A percentile compares a stretch with the other conserved stretches of the same genome.
phyloP scores from a whole-genome alignment of 2,113 vertebrate genomes.

The Tautogolabrus adspersus region DNA sequence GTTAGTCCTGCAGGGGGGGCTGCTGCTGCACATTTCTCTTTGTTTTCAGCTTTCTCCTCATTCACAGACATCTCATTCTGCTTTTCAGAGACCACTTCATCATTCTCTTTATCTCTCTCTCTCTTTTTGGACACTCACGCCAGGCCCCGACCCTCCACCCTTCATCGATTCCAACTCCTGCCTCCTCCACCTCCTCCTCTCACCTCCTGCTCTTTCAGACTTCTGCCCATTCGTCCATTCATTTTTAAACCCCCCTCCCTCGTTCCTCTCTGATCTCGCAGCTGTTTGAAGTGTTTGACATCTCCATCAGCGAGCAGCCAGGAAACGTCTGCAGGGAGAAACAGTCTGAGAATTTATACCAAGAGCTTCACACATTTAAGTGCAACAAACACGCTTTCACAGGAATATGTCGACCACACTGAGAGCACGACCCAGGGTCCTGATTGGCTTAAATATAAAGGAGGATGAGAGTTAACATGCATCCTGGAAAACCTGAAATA shows the following conservation, averaged over 20 bases:
- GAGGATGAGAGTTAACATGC: too few species aligned
- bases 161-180: too few species aligned
- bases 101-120: slow-evolving; percentile 35
- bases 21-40: slow-evolving; percentile 12
- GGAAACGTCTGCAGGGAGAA: too few species aligned
- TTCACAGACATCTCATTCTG: slow-evolving; percentile 21
- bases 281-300: too few species aligned
- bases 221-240: slow-evolving; percentile 13
- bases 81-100: slow-evolving; percentile 21
- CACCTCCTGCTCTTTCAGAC: background rate
- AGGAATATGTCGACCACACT: too few species aligned
- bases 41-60: slow-evolving; percentile 8
- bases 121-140: background rate
- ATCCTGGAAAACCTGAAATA: too few species aligned
- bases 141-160: background rate
- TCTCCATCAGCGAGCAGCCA: slow-evolving; percentile 19
- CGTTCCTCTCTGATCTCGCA: slow-evolving; percentile 9
- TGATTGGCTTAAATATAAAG: too few species aligned
- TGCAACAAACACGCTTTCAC: too few species aligned
- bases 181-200: background rate
- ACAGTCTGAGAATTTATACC: too few species aligned
- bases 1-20: slow-evolving; percentile 42
- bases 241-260: slow-evolving; percentile 21
- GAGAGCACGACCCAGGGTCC: too few species aligned
- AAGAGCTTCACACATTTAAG: too few species aligned